These are phyloP conservation scores for Channallabes apus DNA, from an alignment of 2,797 vertebrate genomes.

Conservation along the genomic window DNA sequence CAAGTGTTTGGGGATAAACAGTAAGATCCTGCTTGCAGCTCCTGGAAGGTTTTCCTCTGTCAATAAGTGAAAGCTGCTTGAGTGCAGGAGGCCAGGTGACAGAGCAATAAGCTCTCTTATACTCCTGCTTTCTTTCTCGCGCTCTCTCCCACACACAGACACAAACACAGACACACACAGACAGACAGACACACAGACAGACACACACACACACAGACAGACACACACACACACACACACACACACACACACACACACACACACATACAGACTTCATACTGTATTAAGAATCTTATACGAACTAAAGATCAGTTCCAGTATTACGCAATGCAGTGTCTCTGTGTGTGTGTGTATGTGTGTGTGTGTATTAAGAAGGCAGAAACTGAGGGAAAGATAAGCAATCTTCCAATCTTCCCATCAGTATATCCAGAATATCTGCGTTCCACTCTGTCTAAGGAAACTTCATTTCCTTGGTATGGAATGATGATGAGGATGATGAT, in stretches of 20 bases:
- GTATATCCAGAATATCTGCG: not conserved
- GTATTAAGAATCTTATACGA: not conserved
- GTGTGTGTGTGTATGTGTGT: not conserved
- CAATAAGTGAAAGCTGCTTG: conserved; percentile 45
- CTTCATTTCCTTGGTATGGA: not conserved
- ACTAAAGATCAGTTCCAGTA: not conserved
- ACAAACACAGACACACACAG: too few relatives aligned
- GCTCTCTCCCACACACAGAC: not conserved
- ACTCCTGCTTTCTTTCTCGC: not conserved
- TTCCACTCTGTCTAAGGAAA: not conserved
- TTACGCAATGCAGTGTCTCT: too few relatives aligned
- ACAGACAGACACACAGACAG: too few relatives aligned
- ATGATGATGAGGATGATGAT: too few relatives aligned
- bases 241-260: not conserved
- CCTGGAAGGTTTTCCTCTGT: conserved; percentile 61
- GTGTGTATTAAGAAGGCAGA: not conserved
- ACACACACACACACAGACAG: too few relatives aligned
- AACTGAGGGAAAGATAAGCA: not conserved
- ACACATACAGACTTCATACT: not conserved
- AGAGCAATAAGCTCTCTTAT: not conserved
- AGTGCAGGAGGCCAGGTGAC: conserved; percentile 31
- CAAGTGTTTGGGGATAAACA: conserved; percentile 66
- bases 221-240: not conserved
- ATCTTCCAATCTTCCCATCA: not conserved
- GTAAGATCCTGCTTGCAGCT: conserved; percentile 57